These are phyloP conservation scores for Pygoscelis adeliae DNA, from an alignment of 2,113 vertebrate genomes.

Conservation along the genomic window DNA sequence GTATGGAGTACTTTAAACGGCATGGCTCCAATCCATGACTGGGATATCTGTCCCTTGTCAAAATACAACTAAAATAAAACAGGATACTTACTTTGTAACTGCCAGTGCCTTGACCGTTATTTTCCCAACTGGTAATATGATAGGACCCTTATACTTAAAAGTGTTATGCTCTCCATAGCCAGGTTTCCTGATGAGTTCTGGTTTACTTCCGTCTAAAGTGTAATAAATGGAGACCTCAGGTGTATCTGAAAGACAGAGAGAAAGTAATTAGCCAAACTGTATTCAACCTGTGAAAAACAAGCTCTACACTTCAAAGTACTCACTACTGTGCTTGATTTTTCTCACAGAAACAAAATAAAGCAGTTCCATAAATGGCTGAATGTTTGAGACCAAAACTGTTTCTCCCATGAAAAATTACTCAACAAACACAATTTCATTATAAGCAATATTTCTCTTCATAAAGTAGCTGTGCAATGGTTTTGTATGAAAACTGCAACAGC, in stretches of 20 bases:
- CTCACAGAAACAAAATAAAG: neutral
- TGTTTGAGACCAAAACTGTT: neutral
- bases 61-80: neutral
- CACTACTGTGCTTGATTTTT: neutral
- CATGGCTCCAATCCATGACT: neutral
- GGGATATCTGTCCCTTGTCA: neutral
- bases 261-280: neutral
- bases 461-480: neutral
- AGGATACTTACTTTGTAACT: slow-evolving; percentile 81
- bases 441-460: neutral
- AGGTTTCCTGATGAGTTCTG: slow-evolving; percentile 74
- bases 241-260: slow-evolving; percentile 79
- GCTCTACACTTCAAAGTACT: neutral
- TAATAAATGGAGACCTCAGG: slow-evolving; percentile 85
- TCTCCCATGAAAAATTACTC: neutral
- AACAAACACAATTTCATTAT: neutral
- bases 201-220: slow-evolving; percentile 90
- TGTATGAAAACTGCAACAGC: neutral
- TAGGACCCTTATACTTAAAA: slow-evolving; percentile 81
- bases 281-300: neutral
- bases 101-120: slow-evolving; percentile 87
- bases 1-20: neutral
- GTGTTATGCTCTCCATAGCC: slow-evolving; percentile 73
- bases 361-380: neutral
- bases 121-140: slow-evolving; percentile 85